These are phyloP conservation scores for Laothoe populi DNA, from an alignment of 2,888 invertebrate species.

Conservation along the genomic window DNA sequence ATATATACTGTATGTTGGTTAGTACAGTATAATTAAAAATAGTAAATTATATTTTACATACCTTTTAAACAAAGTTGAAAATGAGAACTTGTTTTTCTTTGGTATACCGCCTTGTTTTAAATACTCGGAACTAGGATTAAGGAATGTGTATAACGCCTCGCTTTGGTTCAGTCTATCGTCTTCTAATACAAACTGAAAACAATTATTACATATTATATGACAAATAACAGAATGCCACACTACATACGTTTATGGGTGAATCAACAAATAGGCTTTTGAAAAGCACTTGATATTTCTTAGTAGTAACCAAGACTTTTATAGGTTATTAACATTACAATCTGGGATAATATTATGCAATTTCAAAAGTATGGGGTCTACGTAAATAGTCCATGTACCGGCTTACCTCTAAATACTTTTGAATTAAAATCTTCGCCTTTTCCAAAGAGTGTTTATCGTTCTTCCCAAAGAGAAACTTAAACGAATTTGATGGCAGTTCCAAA, in stretches of 20 bases:
- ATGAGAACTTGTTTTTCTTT: slow-evolving; percentile 94
- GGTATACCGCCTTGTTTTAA: slow-evolving; percentile 92
- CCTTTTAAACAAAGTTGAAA: slow-evolving; percentile 94
- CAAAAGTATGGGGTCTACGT: too few relatives aligned
- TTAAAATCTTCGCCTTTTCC: slow-evolving; percentile 92
- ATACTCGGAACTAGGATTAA: slow-evolving; percentile 96
- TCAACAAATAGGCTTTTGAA: too few relatives aligned
- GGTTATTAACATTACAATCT: slow-evolving; percentile 15
- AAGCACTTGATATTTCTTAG: too few relatives aligned
- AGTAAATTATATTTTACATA: slow-evolving; percentile 54
- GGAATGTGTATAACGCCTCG: slow-evolving; percentile 94
- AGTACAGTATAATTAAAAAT: not conserved
- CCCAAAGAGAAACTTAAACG: slow-evolving; percentile 92
- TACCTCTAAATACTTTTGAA: slow-evolving; percentile 94
- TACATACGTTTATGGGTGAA: too few relatives aligned
- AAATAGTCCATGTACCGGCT: slow-evolving; percentile 51
- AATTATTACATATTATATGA: not conserved
- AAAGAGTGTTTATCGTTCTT: slow-evolving; percentile 92
- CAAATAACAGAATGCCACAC: slow-evolving; percentile 47
- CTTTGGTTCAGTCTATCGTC: slow-evolving; percentile 94
- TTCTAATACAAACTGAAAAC: slow-evolving; percentile 90
- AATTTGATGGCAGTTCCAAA: slow-evolving; percentile 92
- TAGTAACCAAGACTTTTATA: too few relatives aligned
- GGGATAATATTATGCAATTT: too few relatives aligned
- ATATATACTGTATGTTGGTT: too few relatives aligned